Conservation (phyloP, 1,140 invertebrate species). For the Drosophila busckii region DNA sequence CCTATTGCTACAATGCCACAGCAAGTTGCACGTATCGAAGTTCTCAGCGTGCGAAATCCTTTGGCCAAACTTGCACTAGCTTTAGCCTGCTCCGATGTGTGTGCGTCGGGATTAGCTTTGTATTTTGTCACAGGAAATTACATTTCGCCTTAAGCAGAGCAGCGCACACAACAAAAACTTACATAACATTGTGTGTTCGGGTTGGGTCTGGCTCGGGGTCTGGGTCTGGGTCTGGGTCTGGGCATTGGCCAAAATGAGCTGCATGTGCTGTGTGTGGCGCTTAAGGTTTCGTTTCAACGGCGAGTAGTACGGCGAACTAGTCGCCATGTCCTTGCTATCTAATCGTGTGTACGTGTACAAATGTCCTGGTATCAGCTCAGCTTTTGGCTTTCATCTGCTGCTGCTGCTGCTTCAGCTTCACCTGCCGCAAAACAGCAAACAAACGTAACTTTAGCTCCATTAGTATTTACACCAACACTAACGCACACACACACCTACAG, state of each 20-base stretch:
- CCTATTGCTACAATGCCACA: conserved; percentile 18
- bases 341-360: conserved; percentile 65
- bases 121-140: conserved; percentile 77
- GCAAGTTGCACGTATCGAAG: conserved; percentile 58
- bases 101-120: conserved; percentile 68
- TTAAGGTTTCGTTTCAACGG: conserved; percentile 39
- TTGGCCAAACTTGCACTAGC: conserved; percentile 58
- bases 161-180: conserved; percentile 63
- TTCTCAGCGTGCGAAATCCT: too few species aligned
- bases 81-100: conserved; percentile 24
- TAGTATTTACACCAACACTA: conserved; percentile 58
- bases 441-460: conserved; percentile 41
- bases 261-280: conserved; percentile 29
- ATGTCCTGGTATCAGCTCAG: conserved; percentile 27
- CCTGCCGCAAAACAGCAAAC: conserved; percentile 15
- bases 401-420: conserved; percentile 1
- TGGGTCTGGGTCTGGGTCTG: neutral
- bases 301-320: conserved; percentile 5
- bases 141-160: conserved; percentile 71
- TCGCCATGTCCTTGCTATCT: conserved; percentile 45
- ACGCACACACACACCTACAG: conserved; percentile 7
- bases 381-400: conserved; percentile 21
- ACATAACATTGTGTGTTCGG: conserved; percentile 65
- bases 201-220: conserved; percentile 5
- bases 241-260: conserved; percentile 35